These are phyloP conservation scores for Labeo catla DNA, from an alignment of 2,113 vertebrate species.

Conservation along the genomic window DNA sequence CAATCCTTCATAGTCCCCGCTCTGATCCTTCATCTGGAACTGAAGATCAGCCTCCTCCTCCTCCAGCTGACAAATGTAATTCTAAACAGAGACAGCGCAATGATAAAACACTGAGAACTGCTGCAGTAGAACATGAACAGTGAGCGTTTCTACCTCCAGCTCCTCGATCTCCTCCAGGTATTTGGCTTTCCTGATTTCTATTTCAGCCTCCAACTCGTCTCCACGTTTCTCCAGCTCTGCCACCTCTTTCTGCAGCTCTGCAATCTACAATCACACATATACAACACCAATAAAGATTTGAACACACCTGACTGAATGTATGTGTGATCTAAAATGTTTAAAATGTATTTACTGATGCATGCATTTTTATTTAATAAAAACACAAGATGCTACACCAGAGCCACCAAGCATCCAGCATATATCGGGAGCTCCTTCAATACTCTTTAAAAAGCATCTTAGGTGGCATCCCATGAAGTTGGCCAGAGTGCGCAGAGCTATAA, in stretches of 20 bases:
- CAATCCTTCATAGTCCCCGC: conserved; percentile 70
- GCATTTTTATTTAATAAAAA: not conserved
- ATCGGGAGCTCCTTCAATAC: not conserved
- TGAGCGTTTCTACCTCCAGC: conserved; percentile 67
- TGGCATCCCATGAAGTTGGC: not conserved
- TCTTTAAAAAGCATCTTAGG: not conserved
- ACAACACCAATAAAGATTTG: not conserved
- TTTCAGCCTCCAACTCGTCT: conserved; percentile 70
- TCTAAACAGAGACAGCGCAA: conserved; percentile 42
- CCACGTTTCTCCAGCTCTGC: conserved; percentile 64
- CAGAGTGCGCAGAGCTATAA: not conserved
- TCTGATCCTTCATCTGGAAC: conserved; percentile 72
- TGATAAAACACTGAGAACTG: conserved; percentile 20
- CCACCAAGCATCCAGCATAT: not conserved
- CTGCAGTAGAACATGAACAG: not conserved
- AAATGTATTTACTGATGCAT: not conserved
- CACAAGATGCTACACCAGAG: not conserved
- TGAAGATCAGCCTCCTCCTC: conserved; percentile 64
- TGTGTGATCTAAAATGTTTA: not conserved
- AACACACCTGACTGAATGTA: not conserved
- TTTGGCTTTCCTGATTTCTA: conserved; percentile 60
- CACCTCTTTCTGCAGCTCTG: conserved; percentile 68
- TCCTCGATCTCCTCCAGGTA: conserved; percentile 69
- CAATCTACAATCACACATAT: conserved; percentile 61
- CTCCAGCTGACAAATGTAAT: conserved; percentile 60